Base-by-base conservation (phyloP, 2,888 invertebrate species). In the Embidobia sp. region DNA sequence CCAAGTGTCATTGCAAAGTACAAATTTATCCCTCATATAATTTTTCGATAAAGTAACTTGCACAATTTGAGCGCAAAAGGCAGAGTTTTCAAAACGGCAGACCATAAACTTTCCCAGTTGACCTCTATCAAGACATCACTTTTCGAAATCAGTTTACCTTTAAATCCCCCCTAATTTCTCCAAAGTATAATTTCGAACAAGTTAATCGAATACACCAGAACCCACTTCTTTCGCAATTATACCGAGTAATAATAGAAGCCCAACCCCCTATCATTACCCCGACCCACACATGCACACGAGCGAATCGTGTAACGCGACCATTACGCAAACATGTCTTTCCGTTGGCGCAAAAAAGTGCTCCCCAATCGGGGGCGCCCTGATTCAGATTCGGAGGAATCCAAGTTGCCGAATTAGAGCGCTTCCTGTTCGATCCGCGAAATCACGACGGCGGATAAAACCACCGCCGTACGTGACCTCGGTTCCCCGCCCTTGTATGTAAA, bases 401-500 rank as follows among this genome's bases (percentile, higher is more conserved):
- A 37, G 11, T 11, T 1, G 3, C 7, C 49, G 27, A 51, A 64
- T 35, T 27, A 27, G 26, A 37, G 31, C 22, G 11, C 64, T 64
- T 63, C 63, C 63, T 18, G 35, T 61, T 61, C 46, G 51, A 51
- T 22, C 19, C 57, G 69, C 40, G 69, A 57, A 69, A 37, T 55
- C 35, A 31, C 46, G 37, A 18, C 13, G 29, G 5, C 48, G 57
- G 49, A 49, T 69, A 44, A 57, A 57, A 69, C 57, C 69, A 49
- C 57, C 57, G 51, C 35, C 53, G 51, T 61, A 51, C 63, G 63
- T 72, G 72, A 72, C 63, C 48, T 46, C 37, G 53, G 37, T 16
- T 11, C 26, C 44, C 37, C 61, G 37, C 22, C 13, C 26, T 69
- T 76, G 81, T 87, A 89, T 89, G 89, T 87, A 88, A 89, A 89